A percentile compares a stretch with the other conserved stretches of the same genome.
Evolutionary conservation across 2,113 vertebrate genomes (phyloP).

Genomic region (Pollachius pollachius): DNA sequence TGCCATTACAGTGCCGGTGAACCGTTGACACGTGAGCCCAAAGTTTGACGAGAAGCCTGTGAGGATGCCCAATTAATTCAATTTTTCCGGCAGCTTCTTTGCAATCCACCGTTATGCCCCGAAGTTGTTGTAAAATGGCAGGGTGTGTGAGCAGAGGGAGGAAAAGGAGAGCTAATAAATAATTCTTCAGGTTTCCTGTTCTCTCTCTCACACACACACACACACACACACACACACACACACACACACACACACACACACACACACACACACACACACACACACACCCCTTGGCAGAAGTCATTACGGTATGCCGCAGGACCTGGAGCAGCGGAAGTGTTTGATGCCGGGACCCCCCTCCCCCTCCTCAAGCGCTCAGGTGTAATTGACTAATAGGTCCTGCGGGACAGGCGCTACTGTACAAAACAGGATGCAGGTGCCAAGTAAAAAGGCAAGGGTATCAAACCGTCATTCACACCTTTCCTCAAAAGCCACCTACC

Average conservation of each 20-base stretch:
- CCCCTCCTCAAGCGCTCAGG: constrained; percentile 63
- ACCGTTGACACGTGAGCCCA: constrained; percentile 50
- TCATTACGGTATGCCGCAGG: constrained; percentile 46
- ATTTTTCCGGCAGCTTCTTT: constrained; percentile 62
- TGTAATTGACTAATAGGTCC: constrained; percentile 70
- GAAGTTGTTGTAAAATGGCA: constrained; percentile 57
- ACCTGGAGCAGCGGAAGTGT: constrained; percentile 58
- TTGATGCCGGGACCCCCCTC: constrained; percentile 62
- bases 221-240: constrained; percentile 26
- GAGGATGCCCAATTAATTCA: constrained; percentile 68
- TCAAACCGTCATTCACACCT: constrained; percentile 41
- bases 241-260: constrained; percentile 27
- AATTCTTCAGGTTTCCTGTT: constrained; percentile 55
- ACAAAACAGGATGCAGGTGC: constrained; percentile 26
- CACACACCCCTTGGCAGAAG: constrained; percentile 23
- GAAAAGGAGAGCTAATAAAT: constrained; percentile 67
- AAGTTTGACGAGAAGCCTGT: constrained; percentile 56
- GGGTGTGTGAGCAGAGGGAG: constrained; percentile 46
- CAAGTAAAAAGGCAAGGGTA: constrained; percentile 16
- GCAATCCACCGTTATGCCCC: constrained; percentile 61
- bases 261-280: constrained; percentile 6
- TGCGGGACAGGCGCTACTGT: constrained; percentile 37
- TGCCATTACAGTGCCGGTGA: constrained; percentile 30
- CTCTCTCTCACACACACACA: constrained; percentile 6
- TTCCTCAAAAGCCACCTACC: background rate